These are phyloP conservation scores for Rafetus swinhoei DNA, from an alignment of 2,113 vertebrate species.

Conservation along the genomic window DNA sequence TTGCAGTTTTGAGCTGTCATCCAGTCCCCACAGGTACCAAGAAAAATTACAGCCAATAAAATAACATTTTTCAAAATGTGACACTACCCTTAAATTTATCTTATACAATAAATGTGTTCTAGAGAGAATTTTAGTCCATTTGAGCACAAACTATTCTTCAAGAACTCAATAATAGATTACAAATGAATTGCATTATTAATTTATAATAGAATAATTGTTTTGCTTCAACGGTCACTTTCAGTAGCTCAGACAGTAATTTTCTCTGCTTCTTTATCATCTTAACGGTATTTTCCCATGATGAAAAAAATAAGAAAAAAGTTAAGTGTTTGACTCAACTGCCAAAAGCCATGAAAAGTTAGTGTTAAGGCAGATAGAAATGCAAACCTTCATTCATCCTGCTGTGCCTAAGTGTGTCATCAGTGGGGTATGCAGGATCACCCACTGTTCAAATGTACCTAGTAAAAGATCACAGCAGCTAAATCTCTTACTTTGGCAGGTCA, in stretches of 20 bases:
- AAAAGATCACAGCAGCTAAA: neutral
- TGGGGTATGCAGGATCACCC: neutral
- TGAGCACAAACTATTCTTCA: slow-evolving; percentile 91
- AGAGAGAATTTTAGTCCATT: slow-evolving; percentile 89
- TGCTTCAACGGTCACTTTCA: slow-evolving; percentile 79
- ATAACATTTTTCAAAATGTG: slow-evolving; percentile 97
- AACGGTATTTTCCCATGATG: slow-evolving; percentile 44
- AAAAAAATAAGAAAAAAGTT: neutral
- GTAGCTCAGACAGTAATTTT: slow-evolving; percentile 66
- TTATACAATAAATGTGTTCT: slow-evolving; percentile 89
- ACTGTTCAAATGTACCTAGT: neutral
- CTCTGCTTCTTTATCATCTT: slow-evolving; percentile 56
- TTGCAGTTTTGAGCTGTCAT: slow-evolving; percentile 93
- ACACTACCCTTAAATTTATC: slow-evolving; percentile 94
- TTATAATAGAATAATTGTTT: slow-evolving; percentile 92
- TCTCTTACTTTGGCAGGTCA: neutral
- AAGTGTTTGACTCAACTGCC: neutral
- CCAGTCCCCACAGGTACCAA: slow-evolving; percentile 86
- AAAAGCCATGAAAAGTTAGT: neutral
- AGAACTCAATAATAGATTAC: slow-evolving; percentile 89
- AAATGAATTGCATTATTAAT: slow-evolving; percentile 92
- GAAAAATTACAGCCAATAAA: slow-evolving; percentile 96
- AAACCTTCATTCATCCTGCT: neutral
- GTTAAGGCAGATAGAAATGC: slow-evolving; percentile 2
- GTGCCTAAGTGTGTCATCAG: neutral